phyloP scores from a whole-genome alignment of 2,797 vertebrate genomes.

The Pogoniulus pusillus region DNA sequence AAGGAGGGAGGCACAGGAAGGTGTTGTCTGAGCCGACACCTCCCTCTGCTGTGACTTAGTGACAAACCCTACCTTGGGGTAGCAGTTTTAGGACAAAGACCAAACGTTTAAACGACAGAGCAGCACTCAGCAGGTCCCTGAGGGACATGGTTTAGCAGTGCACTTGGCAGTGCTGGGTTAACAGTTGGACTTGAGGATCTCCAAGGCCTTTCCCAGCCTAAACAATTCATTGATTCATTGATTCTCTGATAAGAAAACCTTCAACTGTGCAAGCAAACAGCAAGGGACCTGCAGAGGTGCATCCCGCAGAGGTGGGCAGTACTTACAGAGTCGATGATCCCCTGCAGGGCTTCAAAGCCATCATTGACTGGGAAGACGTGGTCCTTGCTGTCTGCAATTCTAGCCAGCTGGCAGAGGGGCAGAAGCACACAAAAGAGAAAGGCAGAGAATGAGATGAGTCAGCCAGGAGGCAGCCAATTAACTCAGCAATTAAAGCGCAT shows the following conservation, averaged over 20 bases:
- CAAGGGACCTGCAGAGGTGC: background rate
- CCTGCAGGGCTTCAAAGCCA: constrained; percentile 94
- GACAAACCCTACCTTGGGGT: background rate
- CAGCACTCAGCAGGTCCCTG: background rate
- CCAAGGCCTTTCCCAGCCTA: too few relatives aligned
- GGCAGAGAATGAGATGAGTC: background rate
- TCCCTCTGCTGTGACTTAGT: background rate
- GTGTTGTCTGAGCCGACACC: background rate
- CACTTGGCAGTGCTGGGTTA: too few relatives aligned
- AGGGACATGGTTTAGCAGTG: too few relatives aligned
- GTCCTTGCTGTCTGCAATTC: constrained; percentile 96
- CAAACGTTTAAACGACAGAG: background rate
- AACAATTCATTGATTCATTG: background rate
- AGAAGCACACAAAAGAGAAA: background rate
- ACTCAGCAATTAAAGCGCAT: background rate
- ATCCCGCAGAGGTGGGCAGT: background rate
- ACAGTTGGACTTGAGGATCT: too few relatives aligned
- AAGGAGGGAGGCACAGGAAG: background rate
- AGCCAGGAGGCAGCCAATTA: background rate
- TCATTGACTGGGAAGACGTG: constrained; percentile 97
- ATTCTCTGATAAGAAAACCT: background rate
- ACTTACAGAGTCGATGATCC: constrained; percentile 96
- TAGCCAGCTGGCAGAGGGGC: constrained; percentile 84
- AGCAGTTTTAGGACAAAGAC: background rate
- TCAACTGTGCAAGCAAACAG: background rate